Conservation (phyloP, 2,888 invertebrate species). For the Tanypteryx hageni region DNA sequence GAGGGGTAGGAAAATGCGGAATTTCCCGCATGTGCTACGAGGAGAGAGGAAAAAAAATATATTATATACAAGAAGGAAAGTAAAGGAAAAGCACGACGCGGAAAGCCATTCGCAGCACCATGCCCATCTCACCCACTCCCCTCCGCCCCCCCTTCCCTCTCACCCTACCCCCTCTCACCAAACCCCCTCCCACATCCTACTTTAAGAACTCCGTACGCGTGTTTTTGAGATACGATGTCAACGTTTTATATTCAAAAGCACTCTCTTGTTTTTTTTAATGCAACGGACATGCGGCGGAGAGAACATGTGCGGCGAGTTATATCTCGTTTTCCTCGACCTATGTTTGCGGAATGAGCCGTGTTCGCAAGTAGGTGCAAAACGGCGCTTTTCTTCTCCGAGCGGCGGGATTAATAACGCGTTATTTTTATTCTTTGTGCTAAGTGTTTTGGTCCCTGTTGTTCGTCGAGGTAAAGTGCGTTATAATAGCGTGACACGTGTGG, state of each 20-base stretch:
- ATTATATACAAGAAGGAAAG: too few relatives aligned
- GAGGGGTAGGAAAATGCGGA: too few relatives aligned
- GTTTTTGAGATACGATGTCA: background rate
- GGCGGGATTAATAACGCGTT: constrained; percentile 8
- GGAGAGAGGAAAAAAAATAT: too few relatives aligned
- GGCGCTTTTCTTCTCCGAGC: background rate
- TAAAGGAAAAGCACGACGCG: too few relatives aligned
- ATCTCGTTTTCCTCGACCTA: background rate
- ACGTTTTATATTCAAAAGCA: background rate
- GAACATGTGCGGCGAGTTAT: background rate
- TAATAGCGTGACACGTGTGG: too few relatives aligned
- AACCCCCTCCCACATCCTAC: background rate
- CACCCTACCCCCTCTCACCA: background rate
- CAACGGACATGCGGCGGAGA: background rate
- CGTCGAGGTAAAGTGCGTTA: background rate
- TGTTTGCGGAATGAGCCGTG: background rate
- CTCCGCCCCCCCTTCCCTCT: background rate
- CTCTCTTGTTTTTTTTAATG: background rate
- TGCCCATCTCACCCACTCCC: too few relatives aligned
- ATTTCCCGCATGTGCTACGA: too few relatives aligned
- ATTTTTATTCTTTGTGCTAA: background rate
- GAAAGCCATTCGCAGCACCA: too few relatives aligned
- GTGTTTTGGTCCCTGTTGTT: background rate
- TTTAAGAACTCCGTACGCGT: background rate
- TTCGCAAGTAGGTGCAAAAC: background rate